Base-by-base conservation (phyloP, 2,797 vertebrate genomes). In the Triplophysa bombifrons region DNA sequence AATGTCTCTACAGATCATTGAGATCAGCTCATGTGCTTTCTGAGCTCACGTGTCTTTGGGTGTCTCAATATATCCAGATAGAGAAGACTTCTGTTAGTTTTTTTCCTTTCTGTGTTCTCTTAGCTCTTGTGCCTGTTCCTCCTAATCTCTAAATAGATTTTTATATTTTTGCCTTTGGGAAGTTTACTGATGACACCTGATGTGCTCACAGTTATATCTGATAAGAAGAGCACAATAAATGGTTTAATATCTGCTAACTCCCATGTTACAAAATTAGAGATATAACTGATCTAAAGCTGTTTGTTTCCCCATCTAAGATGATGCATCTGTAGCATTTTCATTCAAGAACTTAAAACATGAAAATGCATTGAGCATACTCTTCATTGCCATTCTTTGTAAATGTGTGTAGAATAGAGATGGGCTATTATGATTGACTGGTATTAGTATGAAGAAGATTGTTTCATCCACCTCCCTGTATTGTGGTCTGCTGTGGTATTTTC, bases 11-110 rank as follows among this genome's bases (percentile, higher is more conserved):
- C 67, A 74, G 79, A 72, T 81, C 79, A 73, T 50, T 73, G 56
- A 16, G 60, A 82, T 80, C 61, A 67, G 30, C 65, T 71, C 83
- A 63, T 73, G 72, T 78, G 56, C 8, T 82, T 74, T 64, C 22
- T 73, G 27, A 68, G 53, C 30, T 74, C 51, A 69, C 20, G 30
- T 72, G 75, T 61, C 56, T 81, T 61, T 50, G 48, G 25, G 48
- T 82, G 69, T 83, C 60, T 76, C 73, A 67, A 60, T 53, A 53
- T 34, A 19, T 44, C 14, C 25, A 72, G 46, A 53, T 64, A 66
- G 48, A 38, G 30, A 75, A 51, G 61, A 66, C 48, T 25, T 65
- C 46, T 64, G 60, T 74, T 65, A 17, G 27, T 71, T 50, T 34
- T 53, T 55, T 34, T 60, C 20, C 7, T 27, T 12, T 71, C 22